Percentiles rank a stretch among this genome's conserved stretches.
Evolutionary conservation across 2,113 vertebrate genomes (phyloP).

Genomic region (Cacatua alba): DNA sequence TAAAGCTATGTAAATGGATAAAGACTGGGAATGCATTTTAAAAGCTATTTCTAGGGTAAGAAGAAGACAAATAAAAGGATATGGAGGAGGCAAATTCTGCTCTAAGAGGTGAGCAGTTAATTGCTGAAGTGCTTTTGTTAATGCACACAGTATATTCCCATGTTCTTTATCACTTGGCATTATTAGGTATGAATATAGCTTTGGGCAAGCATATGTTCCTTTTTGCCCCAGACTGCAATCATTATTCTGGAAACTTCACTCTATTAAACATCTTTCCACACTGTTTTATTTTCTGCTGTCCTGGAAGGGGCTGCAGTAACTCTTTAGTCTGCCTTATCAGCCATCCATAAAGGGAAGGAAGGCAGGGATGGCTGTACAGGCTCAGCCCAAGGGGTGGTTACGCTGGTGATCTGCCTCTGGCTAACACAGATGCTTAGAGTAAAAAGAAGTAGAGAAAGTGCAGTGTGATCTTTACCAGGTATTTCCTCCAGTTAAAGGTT

Average conservation of each 20-base stretch:
- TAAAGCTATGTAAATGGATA: background rate
- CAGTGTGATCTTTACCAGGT: background rate
- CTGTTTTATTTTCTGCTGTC: background rate
- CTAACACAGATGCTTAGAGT: background rate
- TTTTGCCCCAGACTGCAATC: background rate
- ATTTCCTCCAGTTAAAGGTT: background rate
- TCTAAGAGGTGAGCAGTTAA: background rate
- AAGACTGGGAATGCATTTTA: background rate
- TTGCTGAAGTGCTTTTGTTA: background rate
- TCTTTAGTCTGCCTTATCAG: background rate
- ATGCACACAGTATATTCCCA: background rate
- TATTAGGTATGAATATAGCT: background rate
- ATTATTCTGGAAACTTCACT: background rate
- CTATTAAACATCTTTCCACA: background rate
- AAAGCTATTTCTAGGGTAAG: background rate
- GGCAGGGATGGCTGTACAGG: too few relatives aligned
- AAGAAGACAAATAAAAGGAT: background rate
- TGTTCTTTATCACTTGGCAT: background rate
- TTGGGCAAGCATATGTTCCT: background rate
- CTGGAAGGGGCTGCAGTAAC: background rate
- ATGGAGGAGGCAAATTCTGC: background rate
- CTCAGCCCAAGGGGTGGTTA: background rate
- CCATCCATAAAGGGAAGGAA: background rate
- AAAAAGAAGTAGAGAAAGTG: background rate
- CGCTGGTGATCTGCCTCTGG: background rate